Evolutionary conservation across 2,113 vertebrate genomes (phyloP), one percentile per base, ranked within the genome.

Genomic region (Tragulus kanchil): DNA sequence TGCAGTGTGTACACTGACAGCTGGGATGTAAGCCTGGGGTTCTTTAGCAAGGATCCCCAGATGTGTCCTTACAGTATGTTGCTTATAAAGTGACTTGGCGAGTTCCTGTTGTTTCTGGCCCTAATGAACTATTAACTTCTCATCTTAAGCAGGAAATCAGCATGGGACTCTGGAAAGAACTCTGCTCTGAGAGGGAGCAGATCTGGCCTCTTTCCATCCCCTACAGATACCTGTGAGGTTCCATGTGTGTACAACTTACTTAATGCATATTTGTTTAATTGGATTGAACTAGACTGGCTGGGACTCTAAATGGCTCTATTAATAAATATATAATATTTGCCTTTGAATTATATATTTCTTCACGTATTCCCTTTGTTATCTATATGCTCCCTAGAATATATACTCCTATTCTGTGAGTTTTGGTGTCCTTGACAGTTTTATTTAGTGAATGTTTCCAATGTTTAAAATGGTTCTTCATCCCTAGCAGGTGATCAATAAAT

Each of bases 121-220:
- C 45, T 52, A 73, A 64, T 86, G 12, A 87, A 85, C 52, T 88
- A 92, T 88, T 90, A 81, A 87, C 54, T 92, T 92, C 7, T 65
- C 28, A 61, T 36, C 21, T 54, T n/a, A 85, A 78, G 65, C 31
- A 85, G 89, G n/a, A 86, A 86, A 93, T 86, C 77, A 83, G 36
- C 56, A 78, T 65, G 88, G 50, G 77, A 36, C 16, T 95, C 83
- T 95, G 48, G 48, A 93, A 90, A 89, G 61, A 83, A 12, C 64
- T 93, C 8, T 93, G 8, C 90, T 95, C 28, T 82, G 65, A 88
- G 5, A 61, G 12, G 16, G 8, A 89, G 45, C 9, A 45, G 7
- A 56, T 31, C n/a, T 82, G 54, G 58, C 9, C 12, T 75, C 58
- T 58, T 81, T 95, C 54, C 45, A 50, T 13, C 36, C 85, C 65